Evolutionary conservation across 2,888 invertebrate genomes (phyloP).

Genomic region (Mythimna ferrago): DNA sequence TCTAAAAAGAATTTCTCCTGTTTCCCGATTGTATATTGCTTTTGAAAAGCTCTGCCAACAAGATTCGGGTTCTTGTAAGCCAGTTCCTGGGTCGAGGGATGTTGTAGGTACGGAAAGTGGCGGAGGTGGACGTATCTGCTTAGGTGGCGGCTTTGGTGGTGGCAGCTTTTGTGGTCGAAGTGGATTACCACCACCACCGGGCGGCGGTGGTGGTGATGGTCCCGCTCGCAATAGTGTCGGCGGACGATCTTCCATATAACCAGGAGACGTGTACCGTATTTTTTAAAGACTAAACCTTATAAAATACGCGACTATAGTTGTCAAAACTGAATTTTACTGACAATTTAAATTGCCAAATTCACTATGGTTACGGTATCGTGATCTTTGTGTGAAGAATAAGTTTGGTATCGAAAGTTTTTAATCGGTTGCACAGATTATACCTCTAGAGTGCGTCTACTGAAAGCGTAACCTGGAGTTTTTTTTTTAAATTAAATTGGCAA

Average conservation of each 20-base stretch:
- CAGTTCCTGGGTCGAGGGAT: not conserved
- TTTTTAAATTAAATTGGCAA: too few species aligned
- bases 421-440: too few species aligned
- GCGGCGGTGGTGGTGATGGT: not conserved
- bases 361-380: conserved; percentile 40
- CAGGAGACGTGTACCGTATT: conserved; percentile 17
- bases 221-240: not conserved
- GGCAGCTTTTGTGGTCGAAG: not conserved
- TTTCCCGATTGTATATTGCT: conserved; percentile 74
- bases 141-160: not conserved
- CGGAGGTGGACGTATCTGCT: too few species aligned
- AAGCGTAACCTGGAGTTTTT: too few species aligned
- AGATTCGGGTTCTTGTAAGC: not conserved
- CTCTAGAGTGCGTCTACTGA: too few species aligned
- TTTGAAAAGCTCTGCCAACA: conserved; percentile 49
- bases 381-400: not conserved
- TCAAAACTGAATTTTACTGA: conserved; percentile 44
- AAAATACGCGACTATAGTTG: conserved; percentile 30
- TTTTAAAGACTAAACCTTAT: conserved; percentile 1
- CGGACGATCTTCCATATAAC: conserved; percentile 29
- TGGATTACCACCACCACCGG: not conserved
- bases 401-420: conserved; percentile 7
- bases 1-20: conserved; percentile 73
- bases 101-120: conserved; percentile 10
- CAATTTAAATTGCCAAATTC: conserved; percentile 37